Evolutionary conservation across 2,797 vertebrate genomes (phyloP).

Genomic region (Philypnodon macrostomus): DNA sequence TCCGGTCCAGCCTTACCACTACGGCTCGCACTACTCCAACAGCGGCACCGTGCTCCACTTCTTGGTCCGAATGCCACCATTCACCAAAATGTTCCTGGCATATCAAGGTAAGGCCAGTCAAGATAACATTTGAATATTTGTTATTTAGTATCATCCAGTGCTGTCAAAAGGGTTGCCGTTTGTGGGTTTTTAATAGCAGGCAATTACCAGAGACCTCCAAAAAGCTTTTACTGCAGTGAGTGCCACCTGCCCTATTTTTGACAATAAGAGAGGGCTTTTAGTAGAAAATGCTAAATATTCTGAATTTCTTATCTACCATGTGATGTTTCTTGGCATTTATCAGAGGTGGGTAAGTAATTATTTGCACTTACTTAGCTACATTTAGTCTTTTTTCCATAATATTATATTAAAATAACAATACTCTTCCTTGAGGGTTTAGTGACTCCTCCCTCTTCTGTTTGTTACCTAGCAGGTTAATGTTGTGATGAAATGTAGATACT

Average conservation of each 20-base stretch:
- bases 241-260: constrained; percentile 17
- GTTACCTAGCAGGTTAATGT: no score
- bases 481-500: no score
- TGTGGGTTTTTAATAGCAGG: constrained; percentile 17
- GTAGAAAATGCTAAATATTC: constrained; percentile 5
- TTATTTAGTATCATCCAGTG: not conserved
- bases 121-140: no score
- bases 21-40: constrained; percentile 98
- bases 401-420: no score
- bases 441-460: no score
- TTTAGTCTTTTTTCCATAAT: no score
- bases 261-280: constrained; percentile 42
- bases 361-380: no score
- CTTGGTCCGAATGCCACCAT: constrained; percentile 95
- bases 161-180: constrained; percentile 9
- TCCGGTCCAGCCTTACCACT: constrained; percentile 96
- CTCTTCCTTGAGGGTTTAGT: no score
- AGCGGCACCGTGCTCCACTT: constrained; percentile 97
- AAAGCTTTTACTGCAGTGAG: constrained; percentile 41
- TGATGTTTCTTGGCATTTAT: constrained; percentile 17
- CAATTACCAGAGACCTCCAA: constrained; percentile 20
- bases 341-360: no score
- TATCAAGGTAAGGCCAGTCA: constrained; percentile 86
- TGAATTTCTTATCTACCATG: constrained; percentile 15
- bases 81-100: constrained; percentile 98